Evolutionary conservation across 2,888 invertebrate genomes (phyloP), one percentile per base, ranked within the genome.

Genomic region (Doris montereyensis): DNA sequence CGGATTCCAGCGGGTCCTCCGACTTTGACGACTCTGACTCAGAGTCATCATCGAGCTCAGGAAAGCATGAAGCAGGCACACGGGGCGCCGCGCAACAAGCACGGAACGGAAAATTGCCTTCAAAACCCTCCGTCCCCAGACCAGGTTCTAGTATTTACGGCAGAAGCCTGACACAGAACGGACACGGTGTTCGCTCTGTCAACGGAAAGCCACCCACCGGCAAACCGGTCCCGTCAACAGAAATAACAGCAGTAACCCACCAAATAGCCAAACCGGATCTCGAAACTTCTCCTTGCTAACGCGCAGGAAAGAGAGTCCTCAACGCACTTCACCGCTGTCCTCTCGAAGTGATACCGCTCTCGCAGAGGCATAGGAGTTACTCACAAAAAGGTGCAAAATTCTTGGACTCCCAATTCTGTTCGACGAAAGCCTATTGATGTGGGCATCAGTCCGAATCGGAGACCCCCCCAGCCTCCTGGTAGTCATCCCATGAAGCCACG

Each of bases 1-100:
- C 80, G 13, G 81, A 79, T n/a, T 81, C 83, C 72, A 81, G 79
- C 41, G 81, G 79, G 13, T 74, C 81, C 5, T 82, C 82, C 17
- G 78, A 77, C 8, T n/a, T 76, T 10, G 67, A 58, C 2, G 73
- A 80, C 35, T 75, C 79, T 17, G 80, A 82, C 21, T 75, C 81
- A 30, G 82, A 82, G 13, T 81, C 82, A 21, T 80, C 83, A 10
- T 79, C 81, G 17, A 78, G 78, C 52, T 76, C 72, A 10, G 78
- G 68, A 34, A 79, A 79, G 26, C 76, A 34, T n/a, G 35, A 41
- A 17, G 8, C 5, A 41, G 8, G 17, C 8, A 10, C 52, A 10
- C 8, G 52, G 8, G 52, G 17, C 17, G 52, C 52, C 17, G 52
- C 8, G 17, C 52, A 41, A 17, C 17, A 10, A 10, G 5, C 52